A percentile compares a stretch with the other conserved stretches of the same genome.
phyloP scores from a whole-genome alignment of 2,113 vertebrate species.

The mouse (Mus musculus) region DNA sequence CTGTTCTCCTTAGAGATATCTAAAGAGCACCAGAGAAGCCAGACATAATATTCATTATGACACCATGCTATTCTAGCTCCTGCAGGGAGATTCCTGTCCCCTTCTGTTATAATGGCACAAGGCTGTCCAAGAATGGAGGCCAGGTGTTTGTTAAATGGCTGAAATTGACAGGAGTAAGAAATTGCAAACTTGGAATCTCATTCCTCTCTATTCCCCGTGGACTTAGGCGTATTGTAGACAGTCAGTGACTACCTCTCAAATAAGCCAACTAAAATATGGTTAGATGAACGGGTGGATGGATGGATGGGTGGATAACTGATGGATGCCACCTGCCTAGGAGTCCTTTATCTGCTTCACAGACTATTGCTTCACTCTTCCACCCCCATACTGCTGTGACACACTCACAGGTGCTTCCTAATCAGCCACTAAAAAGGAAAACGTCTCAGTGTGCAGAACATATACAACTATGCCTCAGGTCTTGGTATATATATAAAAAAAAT shows the following conservation, averaged over 20 bases:
- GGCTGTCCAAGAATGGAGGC: background rate
- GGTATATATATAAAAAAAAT: background rate
- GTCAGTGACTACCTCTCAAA: background rate
- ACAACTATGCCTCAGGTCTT: background rate
- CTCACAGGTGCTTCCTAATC: constrained; percentile 16
- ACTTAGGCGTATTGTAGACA: background rate
- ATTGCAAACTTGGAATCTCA: background rate
- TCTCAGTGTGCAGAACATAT: background rate
- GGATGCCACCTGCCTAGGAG: background rate
- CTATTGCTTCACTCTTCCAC: no score
- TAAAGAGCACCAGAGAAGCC: background rate
- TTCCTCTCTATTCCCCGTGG: background rate
- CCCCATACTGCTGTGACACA: background rate
- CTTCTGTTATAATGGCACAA: background rate
- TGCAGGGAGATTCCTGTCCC: background rate
- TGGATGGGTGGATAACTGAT: background rate
- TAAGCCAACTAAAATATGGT: background rate
- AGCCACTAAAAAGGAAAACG: background rate
- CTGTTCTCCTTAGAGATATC: background rate
- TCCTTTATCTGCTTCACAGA: background rate
- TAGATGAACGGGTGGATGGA: background rate
- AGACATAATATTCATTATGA: background rate
- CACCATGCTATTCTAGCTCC: background rate
- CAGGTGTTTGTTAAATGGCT: background rate
- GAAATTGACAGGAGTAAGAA: background rate